Percentiles rank a stretch among this genome's conserved stretches.
phyloP scores from a whole-genome alignment of 2,797 vertebrate species.

The Acipenser ruthenus region DNA sequence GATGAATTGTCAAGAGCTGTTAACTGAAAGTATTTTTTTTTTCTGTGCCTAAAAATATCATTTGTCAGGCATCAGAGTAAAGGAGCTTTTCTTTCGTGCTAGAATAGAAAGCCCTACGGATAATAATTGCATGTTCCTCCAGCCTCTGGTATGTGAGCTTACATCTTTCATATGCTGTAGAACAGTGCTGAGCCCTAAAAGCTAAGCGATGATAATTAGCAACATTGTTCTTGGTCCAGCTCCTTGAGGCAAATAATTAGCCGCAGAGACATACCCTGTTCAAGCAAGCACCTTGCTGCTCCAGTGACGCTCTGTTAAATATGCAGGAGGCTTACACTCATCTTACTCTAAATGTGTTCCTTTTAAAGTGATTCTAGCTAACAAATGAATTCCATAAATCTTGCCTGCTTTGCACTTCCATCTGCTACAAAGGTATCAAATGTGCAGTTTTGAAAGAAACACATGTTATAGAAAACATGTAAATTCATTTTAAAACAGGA shows the following conservation, averaged over 20 bases:
- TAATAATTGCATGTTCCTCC: slow-evolving; percentile 1
- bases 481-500: too few species aligned
- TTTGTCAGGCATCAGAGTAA: background rate
- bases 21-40: background rate
- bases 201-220: background rate
- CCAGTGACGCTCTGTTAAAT: background rate
- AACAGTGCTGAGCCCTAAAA: background rate
- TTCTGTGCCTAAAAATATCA: background rate
- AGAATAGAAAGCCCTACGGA: background rate
- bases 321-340: background rate
- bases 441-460: too few species aligned
- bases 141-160: background rate
- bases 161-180: background rate
- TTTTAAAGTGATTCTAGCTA: too few species aligned
- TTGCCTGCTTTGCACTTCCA: too few species aligned
- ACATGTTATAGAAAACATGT: too few species aligned
- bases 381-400: too few species aligned
- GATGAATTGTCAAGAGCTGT: background rate
- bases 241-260: background rate
- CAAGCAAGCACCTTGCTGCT: background rate
- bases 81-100: background rate
- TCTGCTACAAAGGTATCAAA: too few species aligned
- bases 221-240: background rate
- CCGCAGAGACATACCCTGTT: background rate
- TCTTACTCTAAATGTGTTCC: background rate